Evolutionary conservation across 2,888 invertebrate genomes (phyloP).

Genomic region (Galeopsomyia nigrocyanea): DNA sequence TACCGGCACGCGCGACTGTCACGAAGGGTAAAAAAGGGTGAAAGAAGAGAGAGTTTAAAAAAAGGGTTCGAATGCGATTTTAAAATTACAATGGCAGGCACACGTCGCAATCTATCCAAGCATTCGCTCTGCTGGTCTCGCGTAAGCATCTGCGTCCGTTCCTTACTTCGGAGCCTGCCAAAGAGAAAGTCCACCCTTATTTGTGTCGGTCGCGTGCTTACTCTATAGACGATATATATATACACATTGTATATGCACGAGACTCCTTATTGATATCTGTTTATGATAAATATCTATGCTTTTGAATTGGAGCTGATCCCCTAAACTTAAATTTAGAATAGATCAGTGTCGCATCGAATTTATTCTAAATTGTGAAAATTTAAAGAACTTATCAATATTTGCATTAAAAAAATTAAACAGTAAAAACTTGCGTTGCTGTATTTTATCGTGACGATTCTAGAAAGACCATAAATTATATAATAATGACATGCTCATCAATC

Average conservation of each 20-base stretch:
- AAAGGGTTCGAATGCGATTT: conserved; percentile 58
- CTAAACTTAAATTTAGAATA: no score
- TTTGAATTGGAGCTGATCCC: no score
- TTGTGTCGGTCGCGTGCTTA: conserved; percentile 40
- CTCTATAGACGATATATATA: neutral
- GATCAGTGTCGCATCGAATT: no score
- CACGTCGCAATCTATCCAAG: conserved; percentile 57
- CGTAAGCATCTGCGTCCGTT: conserved; percentile 59
- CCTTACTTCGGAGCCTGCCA: neutral
- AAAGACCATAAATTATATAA: no score
- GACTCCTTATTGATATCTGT: neutral
- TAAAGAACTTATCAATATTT: no score
- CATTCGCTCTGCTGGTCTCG: conserved; percentile 34
- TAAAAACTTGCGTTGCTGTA: no score
- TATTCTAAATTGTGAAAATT: no score
- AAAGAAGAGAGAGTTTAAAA: conserved; percentile 5
- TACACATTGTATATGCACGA: neutral
- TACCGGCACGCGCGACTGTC: conserved; percentile 11
- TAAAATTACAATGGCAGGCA: conserved; percentile 67
- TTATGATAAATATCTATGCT: no score
- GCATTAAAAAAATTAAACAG: no score
- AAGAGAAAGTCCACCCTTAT: conserved; percentile 37
- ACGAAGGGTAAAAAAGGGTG: conserved; percentile 31
- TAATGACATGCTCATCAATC: no score
- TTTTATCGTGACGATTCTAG: no score